phyloP scores from a whole-genome alignment of 2,888 invertebrate species.

The Dexiosoma caninum region DNA sequence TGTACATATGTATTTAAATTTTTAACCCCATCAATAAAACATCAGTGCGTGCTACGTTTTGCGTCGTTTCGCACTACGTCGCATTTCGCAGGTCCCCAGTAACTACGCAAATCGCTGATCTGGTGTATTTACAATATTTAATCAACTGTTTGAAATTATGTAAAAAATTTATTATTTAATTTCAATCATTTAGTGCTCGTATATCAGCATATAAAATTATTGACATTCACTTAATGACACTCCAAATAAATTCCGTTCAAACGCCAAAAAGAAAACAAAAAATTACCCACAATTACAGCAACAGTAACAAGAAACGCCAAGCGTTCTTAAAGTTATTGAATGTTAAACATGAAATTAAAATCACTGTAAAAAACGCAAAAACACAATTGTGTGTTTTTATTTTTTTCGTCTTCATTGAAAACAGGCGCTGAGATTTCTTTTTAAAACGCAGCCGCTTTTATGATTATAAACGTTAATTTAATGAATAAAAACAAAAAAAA shows the following conservation, averaged over 20 bases:
- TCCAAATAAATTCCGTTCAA: background rate
- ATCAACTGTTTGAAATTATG: too few relatives aligned
- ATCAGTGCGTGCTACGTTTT: too few relatives aligned
- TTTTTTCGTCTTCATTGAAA: background rate
- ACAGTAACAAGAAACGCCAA: background rate
- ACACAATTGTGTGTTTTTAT: background rate
- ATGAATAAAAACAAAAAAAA: background rate
- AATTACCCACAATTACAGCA: background rate
- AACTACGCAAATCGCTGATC: too few relatives aligned
- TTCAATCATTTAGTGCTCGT: too few relatives aligned
- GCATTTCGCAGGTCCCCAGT: too few relatives aligned
- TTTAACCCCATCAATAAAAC: too few relatives aligned
- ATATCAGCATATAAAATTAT: background rate
- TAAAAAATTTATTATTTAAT: too few relatives aligned
- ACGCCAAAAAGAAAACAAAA: background rate
- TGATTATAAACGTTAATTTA: conserved; percentile 42
- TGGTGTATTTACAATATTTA: too few relatives aligned
- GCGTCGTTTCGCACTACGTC: too few relatives aligned
- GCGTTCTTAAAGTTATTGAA: conserved; percentile 23
- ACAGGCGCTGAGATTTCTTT: conserved; percentile 45
- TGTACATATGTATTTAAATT: too few relatives aligned
- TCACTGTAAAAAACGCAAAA: conserved; percentile 6
- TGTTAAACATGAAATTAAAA: conserved; percentile 32
- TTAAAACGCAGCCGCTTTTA: conserved; percentile 39
- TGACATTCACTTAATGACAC: conserved; percentile 10